Conservation (phyloP, 2,113 vertebrate genomes). For the Heptranchias perlo region DNA sequence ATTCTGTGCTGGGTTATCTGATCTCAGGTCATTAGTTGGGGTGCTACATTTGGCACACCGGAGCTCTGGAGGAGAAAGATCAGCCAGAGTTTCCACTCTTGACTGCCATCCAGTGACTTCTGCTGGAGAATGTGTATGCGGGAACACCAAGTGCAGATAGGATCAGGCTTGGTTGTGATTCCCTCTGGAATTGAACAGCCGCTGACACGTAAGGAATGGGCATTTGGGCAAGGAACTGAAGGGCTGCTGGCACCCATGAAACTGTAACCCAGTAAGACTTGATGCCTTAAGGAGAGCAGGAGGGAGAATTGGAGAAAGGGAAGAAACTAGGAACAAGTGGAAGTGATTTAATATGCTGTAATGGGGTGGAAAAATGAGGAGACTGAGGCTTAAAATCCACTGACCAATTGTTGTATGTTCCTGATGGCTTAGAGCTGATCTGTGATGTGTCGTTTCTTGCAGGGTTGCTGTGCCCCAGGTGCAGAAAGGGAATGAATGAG, state of each 20-base stretch:
- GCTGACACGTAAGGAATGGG: not conserved
- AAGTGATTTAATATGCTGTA: not conserved
- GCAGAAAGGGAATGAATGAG: constrained; percentile 71
- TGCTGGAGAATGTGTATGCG: not conserved
- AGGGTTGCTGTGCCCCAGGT: constrained; percentile 62
- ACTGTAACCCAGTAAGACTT: not conserved
- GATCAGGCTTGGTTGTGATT: not conserved
- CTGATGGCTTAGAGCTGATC: not conserved
- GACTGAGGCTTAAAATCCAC: not conserved
- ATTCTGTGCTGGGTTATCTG: not conserved
- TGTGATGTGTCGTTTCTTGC: not conserved
- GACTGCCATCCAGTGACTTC: not conserved
- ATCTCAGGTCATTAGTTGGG: not conserved
- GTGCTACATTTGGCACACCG: not conserved
- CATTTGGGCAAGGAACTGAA: not conserved
- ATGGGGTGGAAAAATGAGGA: not conserved
- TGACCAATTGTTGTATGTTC: not conserved
- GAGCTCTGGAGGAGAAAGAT: too few species aligned
- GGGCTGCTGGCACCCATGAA: not conserved
- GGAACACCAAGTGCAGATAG: not conserved
- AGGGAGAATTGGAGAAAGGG: not conserved
- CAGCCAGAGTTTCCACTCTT: not conserved
- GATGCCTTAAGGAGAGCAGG: not conserved
- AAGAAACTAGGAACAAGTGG: not conserved
- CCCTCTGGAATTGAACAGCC: not conserved